Evolutionary conservation across 2,113 vertebrate species (phyloP), one percentile per base, ranked within the genome.

Genomic region (Pithys albifrons): DNA sequence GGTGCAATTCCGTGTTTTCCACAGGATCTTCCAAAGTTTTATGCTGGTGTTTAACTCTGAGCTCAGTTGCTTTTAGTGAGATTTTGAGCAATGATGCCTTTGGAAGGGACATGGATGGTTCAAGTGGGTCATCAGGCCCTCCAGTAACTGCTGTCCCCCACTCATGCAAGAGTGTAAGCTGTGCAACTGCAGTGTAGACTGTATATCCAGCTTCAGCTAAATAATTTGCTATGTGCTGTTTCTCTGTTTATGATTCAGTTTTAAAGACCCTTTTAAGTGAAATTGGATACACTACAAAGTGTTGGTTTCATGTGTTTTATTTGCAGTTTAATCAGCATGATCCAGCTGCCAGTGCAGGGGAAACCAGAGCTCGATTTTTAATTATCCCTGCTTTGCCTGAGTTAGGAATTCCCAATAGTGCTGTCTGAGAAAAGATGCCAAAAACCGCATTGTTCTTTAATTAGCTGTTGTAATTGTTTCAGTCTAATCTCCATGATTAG

Each of bases 391-490:
- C 97, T 98, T 97, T 98, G 97, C 97, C 96, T 94, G 95, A 97
- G 97, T 98, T 98, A 97, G 97, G 97, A 98, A 98, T 98, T 98
- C 98, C 98, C 98, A 97, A 5, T 72, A 92, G 97, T 97, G 94
- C 97, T 80, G 88, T 97, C 97, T 97, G 97, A 57, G 41, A 90
- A 94, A 97, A 98, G 96, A 98, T 98, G 98, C 98, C 98, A 98
- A 97, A 98, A 98, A 95, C 95, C 86, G 75, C 97, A 98, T 98
- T 98, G 98, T 98, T 98, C 98, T 98, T 98, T 98, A 98, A 98
- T 98, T 98, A 98, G 98, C 98, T 96, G 96, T 97, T 98, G 98
- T 98, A 98, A 98, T 98, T 98, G 98, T 98, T 98, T 98, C 97
- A 97, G 97, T 97, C 97, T 98, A 98, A 98, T 98, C 98, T 98